A percentile compares a stretch with the other conserved stretches of the same genome.
Conservation (phyloP, 2,113 vertebrate species). For the Nicator chloris region DNA sequence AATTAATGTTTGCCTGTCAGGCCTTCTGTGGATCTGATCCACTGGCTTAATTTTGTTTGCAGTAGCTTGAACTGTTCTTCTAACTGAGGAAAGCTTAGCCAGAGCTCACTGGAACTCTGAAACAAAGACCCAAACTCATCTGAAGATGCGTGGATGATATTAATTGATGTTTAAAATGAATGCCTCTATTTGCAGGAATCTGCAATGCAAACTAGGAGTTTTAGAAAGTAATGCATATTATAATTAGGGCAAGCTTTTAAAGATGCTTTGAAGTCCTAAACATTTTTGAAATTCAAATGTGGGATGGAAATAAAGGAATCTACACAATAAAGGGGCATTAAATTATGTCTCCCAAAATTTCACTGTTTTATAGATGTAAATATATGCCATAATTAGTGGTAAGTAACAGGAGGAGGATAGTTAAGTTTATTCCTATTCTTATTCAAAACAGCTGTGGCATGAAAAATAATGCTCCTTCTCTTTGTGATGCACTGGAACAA, state of each 20-base stretch:
- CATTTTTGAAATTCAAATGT: slow-evolving; percentile 97
- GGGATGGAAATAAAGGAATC: slow-evolving; percentile 79
- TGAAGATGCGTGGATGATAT: slow-evolving; percentile 59
- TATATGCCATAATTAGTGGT: slow-evolving; percentile 80
- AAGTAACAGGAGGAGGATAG: slow-evolving; percentile 70
- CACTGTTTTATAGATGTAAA: slow-evolving; percentile 79
- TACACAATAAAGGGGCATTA: slow-evolving; percentile 87
- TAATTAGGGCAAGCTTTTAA: slow-evolving; percentile 85
- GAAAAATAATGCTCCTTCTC: slow-evolving; percentile 66
- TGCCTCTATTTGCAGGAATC: slow-evolving; percentile 84
- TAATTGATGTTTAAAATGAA: slow-evolving; percentile 86
- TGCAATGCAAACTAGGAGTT: slow-evolving; percentile 91
- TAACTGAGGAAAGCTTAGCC: not conserved
- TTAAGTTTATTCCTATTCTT: slow-evolving; percentile 75
- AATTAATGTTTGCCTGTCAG: not conserved
- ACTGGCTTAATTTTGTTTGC: not conserved
- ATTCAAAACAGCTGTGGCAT: slow-evolving; percentile 78
- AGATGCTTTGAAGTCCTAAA: slow-evolving; percentile 93
- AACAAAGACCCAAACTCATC: slow-evolving; percentile 42
- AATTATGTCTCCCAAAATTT: slow-evolving; percentile 70
- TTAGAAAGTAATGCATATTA: slow-evolving; percentile 78
- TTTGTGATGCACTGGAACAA: slow-evolving; percentile 54
- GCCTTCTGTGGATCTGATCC: not conserved
- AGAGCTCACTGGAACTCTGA: slow-evolving; percentile 11
- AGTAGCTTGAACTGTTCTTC: not conserved